Percentiles rank a stretch among this genome's conserved stretches.
phyloP scores from a whole-genome alignment of 1,140 invertebrate genomes.

The Triops cancriformis region DNA sequence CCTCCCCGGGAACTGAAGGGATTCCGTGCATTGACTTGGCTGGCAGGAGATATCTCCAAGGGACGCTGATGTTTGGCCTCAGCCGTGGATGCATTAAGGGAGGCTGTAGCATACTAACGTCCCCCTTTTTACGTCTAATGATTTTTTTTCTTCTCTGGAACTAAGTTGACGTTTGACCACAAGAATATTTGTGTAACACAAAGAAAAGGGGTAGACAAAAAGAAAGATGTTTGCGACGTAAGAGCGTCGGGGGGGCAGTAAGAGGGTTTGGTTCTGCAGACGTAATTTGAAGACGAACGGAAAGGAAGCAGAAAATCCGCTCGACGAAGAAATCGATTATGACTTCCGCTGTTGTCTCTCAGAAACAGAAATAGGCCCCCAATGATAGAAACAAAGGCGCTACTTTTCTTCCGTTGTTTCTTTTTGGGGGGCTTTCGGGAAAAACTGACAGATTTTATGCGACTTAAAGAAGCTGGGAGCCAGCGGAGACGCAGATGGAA shows the following conservation, averaged over 20 bases:
- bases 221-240: too few species aligned
- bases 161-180: too few species aligned
- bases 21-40: background rate
- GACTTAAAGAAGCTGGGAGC: background rate
- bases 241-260: too few species aligned
- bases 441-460: background rate
- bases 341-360: background rate
- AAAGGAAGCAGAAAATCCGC: conserved; percentile 9
- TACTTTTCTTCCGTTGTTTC: background rate
- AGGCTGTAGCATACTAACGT: too few species aligned
- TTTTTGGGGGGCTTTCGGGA: background rate
- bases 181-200: too few species aligned
- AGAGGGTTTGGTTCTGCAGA: background rate
- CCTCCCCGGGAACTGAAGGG: background rate
- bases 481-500: background rate
- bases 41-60: background rate
- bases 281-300: background rate
- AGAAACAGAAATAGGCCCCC: background rate
- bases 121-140: too few species aligned
- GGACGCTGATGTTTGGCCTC: background rate
- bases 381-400: background rate
- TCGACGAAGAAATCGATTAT: background rate
- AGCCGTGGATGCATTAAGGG: background rate
- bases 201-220: too few species aligned
- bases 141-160: too few species aligned